Percentiles rank a stretch among this genome's conserved stretches.
Evolutionary conservation across 2,888 invertebrate species (phyloP).

Genomic region (Meiosimyza decipiens): DNA sequence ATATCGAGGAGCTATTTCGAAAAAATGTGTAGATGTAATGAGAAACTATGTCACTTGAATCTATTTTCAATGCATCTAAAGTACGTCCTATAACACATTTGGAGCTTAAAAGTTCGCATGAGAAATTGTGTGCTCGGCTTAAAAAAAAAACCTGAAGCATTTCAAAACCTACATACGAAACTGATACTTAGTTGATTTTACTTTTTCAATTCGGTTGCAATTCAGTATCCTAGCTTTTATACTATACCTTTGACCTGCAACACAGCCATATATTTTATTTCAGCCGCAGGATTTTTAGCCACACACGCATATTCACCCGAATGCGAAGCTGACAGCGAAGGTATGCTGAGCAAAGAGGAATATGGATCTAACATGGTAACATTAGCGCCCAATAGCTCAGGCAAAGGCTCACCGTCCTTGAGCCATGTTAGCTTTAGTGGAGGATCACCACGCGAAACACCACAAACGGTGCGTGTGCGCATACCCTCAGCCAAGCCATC

Average conservation of each 20-base stretch:
- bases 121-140: no score
- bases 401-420: constrained; percentile 80
- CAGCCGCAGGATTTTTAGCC: constrained; percentile 82
- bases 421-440: constrained; percentile 84
- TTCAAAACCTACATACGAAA: no score
- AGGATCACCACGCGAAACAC: constrained; percentile 83
- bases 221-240: constrained; percentile 47
- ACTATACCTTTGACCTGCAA: constrained; percentile 85
- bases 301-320: constrained; percentile 83
- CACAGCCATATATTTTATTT: constrained; percentile 82
- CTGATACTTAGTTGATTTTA: no score
- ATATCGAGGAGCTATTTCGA: no score
- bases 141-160: no score
- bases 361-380: constrained; percentile 80
- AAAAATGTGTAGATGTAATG: no score
- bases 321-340: constrained; percentile 79
- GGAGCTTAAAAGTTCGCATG: no score
- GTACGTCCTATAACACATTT: no score
- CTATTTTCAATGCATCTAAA: no score
- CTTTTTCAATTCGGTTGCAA: no score
- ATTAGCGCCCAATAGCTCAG: constrained; percentile 75
- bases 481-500: constrained; percentile 84
- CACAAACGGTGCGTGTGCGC: constrained; percentile 84
- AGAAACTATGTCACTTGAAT: no score
- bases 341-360: constrained; percentile 81